Conservation (phyloP, 2,113 vertebrate species). For the Fulica atra region DNA sequence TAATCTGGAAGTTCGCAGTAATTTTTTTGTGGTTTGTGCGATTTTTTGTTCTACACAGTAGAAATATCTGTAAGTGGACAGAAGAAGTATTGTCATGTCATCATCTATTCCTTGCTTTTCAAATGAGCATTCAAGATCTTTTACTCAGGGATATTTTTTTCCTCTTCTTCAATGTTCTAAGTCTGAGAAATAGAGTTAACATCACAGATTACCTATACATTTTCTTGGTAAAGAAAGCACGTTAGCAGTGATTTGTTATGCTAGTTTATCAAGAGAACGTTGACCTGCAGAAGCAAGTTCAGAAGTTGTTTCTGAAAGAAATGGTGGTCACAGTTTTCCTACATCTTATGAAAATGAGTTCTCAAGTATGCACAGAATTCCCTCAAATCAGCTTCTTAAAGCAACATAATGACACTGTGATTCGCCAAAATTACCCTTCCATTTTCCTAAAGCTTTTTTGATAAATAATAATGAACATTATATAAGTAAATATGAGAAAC, state of each 20-base stretch:
- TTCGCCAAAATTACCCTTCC: neutral
- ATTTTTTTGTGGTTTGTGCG: neutral
- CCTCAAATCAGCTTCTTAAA: neutral
- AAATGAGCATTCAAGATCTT: neutral
- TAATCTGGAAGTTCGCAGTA: neutral
- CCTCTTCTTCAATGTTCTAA: neutral
- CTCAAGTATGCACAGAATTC: neutral
- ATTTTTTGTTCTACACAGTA: neutral
- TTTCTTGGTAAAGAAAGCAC: neutral
- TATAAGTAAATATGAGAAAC: neutral
- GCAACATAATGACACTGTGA: neutral
- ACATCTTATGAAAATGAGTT: fast-evolving
- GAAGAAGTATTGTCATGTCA: neutral
- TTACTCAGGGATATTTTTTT: neutral
- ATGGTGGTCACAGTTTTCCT: neutral
- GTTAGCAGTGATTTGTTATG: neutral
- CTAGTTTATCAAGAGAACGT: neutral
- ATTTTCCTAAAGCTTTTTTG: neutral
- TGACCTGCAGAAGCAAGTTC: neutral
- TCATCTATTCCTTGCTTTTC: neutral
- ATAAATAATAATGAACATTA: neutral
- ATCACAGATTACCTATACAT: neutral
- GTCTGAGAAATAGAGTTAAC: neutral
- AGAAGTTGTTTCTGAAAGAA: neutral
- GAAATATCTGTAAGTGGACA: neutral